Conservation (phyloP, 1,140 invertebrate species). For the Vollenhovia emeryi region DNA sequence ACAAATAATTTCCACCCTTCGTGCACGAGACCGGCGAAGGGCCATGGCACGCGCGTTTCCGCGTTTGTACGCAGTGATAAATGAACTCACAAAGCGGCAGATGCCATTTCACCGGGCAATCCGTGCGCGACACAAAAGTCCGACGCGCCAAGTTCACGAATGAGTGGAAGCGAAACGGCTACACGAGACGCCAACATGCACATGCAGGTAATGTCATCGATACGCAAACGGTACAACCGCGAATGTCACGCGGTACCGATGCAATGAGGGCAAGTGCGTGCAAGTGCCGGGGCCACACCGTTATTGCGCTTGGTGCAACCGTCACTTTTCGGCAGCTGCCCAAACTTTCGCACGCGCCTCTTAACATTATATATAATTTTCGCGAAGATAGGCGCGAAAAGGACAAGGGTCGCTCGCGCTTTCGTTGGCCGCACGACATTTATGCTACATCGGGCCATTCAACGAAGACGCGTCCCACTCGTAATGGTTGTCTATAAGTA, state of each 20-base stretch:
- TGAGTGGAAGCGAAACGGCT: background rate
- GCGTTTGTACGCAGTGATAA: conserved; percentile 6
- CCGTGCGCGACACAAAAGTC: conserved; percentile 37
- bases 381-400: conserved; percentile 44
- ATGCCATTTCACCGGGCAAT: conserved; percentile 31
- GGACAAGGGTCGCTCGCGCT: conserved; percentile 31
- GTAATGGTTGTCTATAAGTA: conserved; percentile 10
- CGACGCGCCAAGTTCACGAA: background rate
- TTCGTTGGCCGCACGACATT: background rate
- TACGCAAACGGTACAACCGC: conserved; percentile 26
- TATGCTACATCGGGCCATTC: background rate
- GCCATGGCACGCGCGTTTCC: background rate
- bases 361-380: conserved; percentile 66
- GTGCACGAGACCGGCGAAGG: background rate
- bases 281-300: background rate
- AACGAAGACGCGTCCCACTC: background rate
- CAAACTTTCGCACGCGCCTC: conserved; percentile 12
- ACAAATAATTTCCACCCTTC: conserved; percentile 34
- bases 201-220: conserved; percentile 12
- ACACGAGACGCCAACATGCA: background rate
- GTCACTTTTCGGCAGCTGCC: conserved; percentile 67
- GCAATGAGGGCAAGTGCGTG: conserved; percentile 27
- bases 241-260: background rate
- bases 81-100: background rate
- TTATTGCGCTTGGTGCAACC: conserved; percentile 46